Percentiles rank a stretch among this genome's conserved stretches.
These are phyloP conservation scores for Hiodon tergisus DNA, from an alignment of 2,113 vertebrate genomes.

Conservation along the genomic window DNA sequence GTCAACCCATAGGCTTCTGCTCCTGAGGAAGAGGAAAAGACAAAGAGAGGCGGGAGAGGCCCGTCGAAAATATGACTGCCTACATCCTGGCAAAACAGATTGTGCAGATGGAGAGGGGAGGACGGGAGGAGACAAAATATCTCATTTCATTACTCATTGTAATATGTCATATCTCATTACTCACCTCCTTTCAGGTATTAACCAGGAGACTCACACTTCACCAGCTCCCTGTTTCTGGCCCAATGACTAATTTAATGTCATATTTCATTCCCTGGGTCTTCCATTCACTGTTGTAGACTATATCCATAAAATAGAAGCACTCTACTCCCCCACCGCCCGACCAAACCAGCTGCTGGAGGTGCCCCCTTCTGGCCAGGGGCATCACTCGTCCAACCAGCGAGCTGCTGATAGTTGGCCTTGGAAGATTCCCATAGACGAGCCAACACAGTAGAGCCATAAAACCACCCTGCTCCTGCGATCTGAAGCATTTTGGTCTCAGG, in stretches of 20 bases:
- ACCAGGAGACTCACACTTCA: neutral
- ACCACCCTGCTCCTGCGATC: neutral
- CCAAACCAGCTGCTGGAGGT: no score
- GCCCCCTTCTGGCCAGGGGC: no score
- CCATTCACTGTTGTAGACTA: neutral
- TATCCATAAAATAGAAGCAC: neutral
- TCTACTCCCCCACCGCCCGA: neutral
- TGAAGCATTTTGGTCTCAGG: neutral
- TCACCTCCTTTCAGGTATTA: constrained; percentile 5
- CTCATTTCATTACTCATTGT: no score
- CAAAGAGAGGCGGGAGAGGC: neutral
- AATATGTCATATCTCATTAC: neutral
- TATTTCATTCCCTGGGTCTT: constrained; percentile 35
- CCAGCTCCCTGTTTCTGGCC: constrained; percentile 50
- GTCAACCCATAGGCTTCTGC: no score
- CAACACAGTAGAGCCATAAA: neutral
- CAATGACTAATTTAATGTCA: constrained; percentile 4
- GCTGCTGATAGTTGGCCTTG: neutral
- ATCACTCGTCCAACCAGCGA: no score
- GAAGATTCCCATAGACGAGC: neutral
- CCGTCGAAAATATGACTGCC: no score
- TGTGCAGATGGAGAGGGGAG: neutral
- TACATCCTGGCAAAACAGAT: neutral
- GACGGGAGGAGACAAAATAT: neutral
- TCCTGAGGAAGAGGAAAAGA: neutral